A percentile compares a stretch with the other conserved stretches of the same genome.
phyloP scores from a whole-genome alignment of 30 jellyfish, hydroid and myxozoan species.

The Hydractinia echinata region DNA sequence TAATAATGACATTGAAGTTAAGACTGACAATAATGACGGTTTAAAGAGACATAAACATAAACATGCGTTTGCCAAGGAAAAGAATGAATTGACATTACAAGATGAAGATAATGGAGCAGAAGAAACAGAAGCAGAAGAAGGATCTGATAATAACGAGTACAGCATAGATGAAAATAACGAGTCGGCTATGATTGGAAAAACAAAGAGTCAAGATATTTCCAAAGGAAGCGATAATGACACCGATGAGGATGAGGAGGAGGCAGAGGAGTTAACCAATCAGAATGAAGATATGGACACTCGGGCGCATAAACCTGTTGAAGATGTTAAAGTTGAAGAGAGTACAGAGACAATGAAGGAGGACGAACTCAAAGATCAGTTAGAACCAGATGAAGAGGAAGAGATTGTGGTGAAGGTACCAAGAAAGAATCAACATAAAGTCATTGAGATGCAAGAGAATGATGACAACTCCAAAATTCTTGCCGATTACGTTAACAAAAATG shows the following conservation, averaged over 20 bases:
- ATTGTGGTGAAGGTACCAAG: background rate
- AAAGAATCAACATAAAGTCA: background rate
- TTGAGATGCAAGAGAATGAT: background rate
- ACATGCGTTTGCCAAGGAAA: background rate
- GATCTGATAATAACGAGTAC: background rate
- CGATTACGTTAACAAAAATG: background rate
- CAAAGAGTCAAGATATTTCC: background rate
- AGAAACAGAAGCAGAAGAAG: background rate
- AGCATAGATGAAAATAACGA: background rate
- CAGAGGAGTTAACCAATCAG: background rate
- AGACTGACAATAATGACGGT: background rate
- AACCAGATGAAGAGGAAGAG: slow-evolving; percentile 7
- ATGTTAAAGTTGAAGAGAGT: background rate
- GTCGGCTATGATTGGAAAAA: background rate
- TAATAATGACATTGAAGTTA: too few species aligned
- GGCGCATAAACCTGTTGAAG: too few species aligned
- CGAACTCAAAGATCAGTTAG: background rate
- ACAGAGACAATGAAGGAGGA: background rate
- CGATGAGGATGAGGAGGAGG: background rate
- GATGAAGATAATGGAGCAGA: background rate
- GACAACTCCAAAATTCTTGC: background rate
- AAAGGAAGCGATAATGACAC: background rate
- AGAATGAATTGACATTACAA: background rate
- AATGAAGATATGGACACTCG: background rate
- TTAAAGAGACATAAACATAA: background rate